Evolutionary conservation across 2,888 invertebrate genomes (phyloP).

Genomic region (Girardia tigrina): DNA sequence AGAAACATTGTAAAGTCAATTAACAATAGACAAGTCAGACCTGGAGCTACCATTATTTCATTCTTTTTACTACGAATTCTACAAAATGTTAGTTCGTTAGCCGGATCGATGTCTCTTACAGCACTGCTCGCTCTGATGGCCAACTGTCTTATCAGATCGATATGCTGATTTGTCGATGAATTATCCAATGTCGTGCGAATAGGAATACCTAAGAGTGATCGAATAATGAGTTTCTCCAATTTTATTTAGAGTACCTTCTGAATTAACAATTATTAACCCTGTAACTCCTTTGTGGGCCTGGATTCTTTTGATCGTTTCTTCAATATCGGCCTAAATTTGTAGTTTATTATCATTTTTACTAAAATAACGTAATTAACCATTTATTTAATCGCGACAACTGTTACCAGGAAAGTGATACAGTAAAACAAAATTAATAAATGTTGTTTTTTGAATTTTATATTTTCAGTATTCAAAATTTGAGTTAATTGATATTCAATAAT

Average conservation of each 20-base stretch:
- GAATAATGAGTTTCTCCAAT: background rate
- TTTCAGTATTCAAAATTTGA: too few species aligned
- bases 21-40: too few species aligned
- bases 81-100: slow-evolving; percentile 82
- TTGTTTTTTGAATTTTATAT: too few species aligned
- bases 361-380: too few species aligned
- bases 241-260: slow-evolving; percentile 61
- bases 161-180: slow-evolving; percentile 81
- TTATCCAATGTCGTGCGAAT: slow-evolving; percentile 64
- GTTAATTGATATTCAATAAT: too few species aligned
- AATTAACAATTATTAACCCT: slow-evolving; percentile 79
- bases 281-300: slow-evolving; percentile 78
- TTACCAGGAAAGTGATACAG: too few species aligned
- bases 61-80: slow-evolving; percentile 84
- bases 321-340: slow-evolving; percentile 63
- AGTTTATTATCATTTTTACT: too few species aligned
- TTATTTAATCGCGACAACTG: too few species aligned
- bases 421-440: too few species aligned
- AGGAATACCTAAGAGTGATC: slow-evolving; percentile 47
- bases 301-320: slow-evolving; percentile 79
- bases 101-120: slow-evolving; percentile 78
- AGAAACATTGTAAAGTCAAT: too few species aligned
- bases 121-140: slow-evolving; percentile 79
- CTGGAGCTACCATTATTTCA: slow-evolving; percentile 90
- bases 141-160: slow-evolving; percentile 71